Percentiles rank a stretch among this genome's conserved stretches.
phyloP scores from a whole-genome alignment of 1,140 invertebrate genomes.

The Drosophila takahashii region DNA sequence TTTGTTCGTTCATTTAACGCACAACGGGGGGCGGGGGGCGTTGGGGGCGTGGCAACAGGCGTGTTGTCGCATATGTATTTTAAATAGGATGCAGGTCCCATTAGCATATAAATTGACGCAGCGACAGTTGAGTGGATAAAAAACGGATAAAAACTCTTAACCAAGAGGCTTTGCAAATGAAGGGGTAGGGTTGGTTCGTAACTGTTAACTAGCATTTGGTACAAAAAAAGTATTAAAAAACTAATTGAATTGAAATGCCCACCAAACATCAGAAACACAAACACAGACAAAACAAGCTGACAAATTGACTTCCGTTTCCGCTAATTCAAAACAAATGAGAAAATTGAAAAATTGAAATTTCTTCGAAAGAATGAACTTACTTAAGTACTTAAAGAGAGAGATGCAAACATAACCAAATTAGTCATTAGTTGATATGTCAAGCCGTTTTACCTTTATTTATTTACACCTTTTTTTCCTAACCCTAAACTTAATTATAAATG shows the following conservation, averaged over 20 bases:
- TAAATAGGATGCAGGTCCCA: constrained; percentile 71
- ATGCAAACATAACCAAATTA: constrained; percentile 81
- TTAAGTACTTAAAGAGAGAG: constrained; percentile 48
- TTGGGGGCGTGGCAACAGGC: constrained; percentile 18
- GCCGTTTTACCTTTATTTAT: constrained; percentile 55
- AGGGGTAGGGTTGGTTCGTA: constrained; percentile 3
- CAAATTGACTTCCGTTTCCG: constrained; percentile 83
- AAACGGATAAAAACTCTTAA: constrained; percentile 24
- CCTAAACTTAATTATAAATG: constrained; percentile 63
- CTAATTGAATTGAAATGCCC: constrained; percentile 30
- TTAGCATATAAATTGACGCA: constrained; percentile 78
- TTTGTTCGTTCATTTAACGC: constrained; percentile 54
- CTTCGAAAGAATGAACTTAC: constrained; percentile 19
- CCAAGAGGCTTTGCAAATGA: background rate
- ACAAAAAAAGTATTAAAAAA: background rate
- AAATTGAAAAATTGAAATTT: constrained; percentile 14
- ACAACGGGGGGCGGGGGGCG: background rate
- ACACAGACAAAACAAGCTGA: constrained; percentile 54
- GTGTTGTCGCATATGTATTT: constrained; percentile 71
- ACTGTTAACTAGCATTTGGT: constrained; percentile 57
- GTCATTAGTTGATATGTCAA: constrained; percentile 78
- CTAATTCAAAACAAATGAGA: constrained; percentile 24
- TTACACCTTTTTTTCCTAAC: constrained; percentile 50
- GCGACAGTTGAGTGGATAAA: constrained; percentile 58
- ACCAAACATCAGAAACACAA: constrained; percentile 17